These are phyloP conservation scores for Euclidia mi DNA, from an alignment of 2,888 invertebrate species.

Conservation along the genomic window DNA sequence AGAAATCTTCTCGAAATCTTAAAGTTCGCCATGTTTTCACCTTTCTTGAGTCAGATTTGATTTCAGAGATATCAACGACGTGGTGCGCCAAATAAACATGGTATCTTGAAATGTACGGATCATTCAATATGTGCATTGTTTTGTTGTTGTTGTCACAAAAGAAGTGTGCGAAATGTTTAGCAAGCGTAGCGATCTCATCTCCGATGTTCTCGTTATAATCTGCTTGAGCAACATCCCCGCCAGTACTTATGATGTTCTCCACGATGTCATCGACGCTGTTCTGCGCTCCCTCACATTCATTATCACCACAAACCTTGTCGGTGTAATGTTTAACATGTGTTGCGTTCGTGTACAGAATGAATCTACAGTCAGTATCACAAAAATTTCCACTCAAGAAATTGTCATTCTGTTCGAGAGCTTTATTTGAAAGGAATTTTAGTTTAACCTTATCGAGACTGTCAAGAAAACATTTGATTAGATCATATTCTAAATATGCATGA, in stretches of 20 bases:
- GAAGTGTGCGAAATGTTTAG: slow-evolving; percentile 20
- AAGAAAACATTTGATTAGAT: neutral
- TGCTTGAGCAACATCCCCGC: slow-evolving; percentile 5
- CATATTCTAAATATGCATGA: neutral
- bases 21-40: slow-evolving; percentile 2
- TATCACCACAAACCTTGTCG: too few relatives aligned
- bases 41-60: neutral
- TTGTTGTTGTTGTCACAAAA: slow-evolving; percentile 13
- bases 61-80: neutral
- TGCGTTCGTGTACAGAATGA: too few relatives aligned
- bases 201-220: slow-evolving; percentile 18
- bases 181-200: slow-evolving; percentile 26
- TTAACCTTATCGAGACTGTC: too few relatives aligned
- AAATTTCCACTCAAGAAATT: neutral
- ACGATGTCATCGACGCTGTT: too few relatives aligned
- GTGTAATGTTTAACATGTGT: too few relatives aligned
- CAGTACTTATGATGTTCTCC: too few relatives aligned
- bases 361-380: too few relatives aligned
- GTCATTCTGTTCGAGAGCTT: neutral
- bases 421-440: neutral
- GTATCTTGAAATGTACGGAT: neutral
- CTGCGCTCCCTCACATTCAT: too few relatives aligned
- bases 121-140: neutral
- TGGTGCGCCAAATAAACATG: neutral
- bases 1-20: slow-evolving; percentile 29